Conservation (phyloP, 2,888 invertebrate genomes). For the Dermolepida albohirtum region DNA sequence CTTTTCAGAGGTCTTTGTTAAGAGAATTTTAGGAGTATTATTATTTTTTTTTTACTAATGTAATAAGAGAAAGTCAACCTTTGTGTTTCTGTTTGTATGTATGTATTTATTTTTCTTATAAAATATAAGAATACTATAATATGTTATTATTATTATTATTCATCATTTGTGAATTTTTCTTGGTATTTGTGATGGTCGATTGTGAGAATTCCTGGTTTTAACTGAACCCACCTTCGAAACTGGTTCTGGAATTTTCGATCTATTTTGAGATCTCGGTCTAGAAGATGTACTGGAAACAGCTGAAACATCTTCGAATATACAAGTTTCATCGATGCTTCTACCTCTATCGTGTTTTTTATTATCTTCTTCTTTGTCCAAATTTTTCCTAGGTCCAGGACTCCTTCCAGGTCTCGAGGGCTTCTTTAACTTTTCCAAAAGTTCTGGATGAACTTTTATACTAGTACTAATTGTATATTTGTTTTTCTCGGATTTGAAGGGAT, state of each 20-base stretch:
- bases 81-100: too few species aligned
- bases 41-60: too few species aligned
- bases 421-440: constrained; percentile 40
- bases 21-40: too few species aligned
- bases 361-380: background rate
- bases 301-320: constrained; percentile 15
- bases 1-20: too few species aligned
- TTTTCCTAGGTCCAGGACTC: background rate
- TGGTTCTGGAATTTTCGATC: constrained; percentile 30
- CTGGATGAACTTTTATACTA: constrained; percentile 42
- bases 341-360: background rate
- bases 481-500: constrained; percentile 36
- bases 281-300: constrained; percentile 13
- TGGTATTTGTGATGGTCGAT: constrained; percentile 14
- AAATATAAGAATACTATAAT: too few species aligned
- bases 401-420: constrained; percentile 1
- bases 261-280: background rate
- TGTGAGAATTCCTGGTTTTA: background rate
- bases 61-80: too few species aligned
- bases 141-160: too few species aligned
- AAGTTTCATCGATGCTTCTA: background rate
- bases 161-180: background rate
- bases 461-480: constrained; percentile 44
- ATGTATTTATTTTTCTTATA: too few species aligned
- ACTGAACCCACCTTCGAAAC: background rate